Conservation (phyloP, 2,888 invertebrate species). For the Bombyx huttoni region DNA sequence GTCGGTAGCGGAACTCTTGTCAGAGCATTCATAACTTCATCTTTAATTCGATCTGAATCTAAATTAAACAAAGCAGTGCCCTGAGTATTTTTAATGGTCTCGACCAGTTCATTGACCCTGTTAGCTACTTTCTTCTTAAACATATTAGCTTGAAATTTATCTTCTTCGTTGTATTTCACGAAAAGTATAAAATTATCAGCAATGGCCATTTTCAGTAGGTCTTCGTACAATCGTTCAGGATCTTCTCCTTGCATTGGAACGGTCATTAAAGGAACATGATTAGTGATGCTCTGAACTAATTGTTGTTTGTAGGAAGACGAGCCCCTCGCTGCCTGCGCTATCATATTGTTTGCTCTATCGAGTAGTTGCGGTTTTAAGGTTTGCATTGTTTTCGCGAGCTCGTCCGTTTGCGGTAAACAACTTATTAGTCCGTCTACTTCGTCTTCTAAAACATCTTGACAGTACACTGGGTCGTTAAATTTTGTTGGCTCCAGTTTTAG, state of each 20-base stretch:
- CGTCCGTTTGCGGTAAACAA: constrained; percentile 29
- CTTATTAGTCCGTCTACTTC: constrained; percentile 40
- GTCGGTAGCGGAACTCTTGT: constrained; percentile 36
- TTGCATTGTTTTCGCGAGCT: constrained; percentile 22
- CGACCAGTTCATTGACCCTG: constrained; percentile 22
- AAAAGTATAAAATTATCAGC: constrained; percentile 35
- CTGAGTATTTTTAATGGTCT: constrained; percentile 24
- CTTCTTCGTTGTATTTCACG: constrained; percentile 25
- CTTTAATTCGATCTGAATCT: constrained; percentile 17
- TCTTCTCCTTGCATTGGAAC: constrained; percentile 7
- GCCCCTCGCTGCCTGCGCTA: constrained; percentile 18
- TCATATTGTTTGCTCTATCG: constrained; percentile 27
- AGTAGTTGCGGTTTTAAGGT: constrained; percentile 32
- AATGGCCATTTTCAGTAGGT: constrained; percentile 26
- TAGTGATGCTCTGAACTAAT: constrained; percentile 25
- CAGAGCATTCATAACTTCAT: constrained; percentile 28
- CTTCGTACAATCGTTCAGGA: constrained; percentile 20
- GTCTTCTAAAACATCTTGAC: constrained; percentile 38
- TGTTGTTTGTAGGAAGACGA: constrained; percentile 30
- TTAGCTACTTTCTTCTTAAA: constrained; percentile 31
- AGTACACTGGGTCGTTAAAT: constrained; percentile 29
- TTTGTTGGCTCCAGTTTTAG: constrained; percentile 29
- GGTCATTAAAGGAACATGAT: constrained; percentile 17
- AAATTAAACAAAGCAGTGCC: constrained; percentile 20
- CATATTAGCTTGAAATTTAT: constrained; percentile 27